phyloP scores from a whole-genome alignment of 2,113 vertebrate genomes.

The Epinephelus moara region DNA sequence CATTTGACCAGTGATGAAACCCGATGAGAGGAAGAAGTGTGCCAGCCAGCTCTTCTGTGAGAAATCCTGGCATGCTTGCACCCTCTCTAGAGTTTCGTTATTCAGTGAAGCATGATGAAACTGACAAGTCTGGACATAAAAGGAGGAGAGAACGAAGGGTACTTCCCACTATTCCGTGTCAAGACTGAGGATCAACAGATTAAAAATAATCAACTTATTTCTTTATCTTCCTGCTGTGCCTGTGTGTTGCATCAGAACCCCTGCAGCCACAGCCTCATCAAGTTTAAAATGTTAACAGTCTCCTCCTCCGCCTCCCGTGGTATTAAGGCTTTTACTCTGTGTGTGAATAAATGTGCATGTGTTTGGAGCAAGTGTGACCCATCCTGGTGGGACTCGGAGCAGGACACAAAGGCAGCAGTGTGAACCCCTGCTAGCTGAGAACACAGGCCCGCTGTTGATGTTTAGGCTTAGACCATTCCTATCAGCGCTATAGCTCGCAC shows the following conservation, averaged over 20 bases:
- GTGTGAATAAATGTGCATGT: constrained; percentile 62
- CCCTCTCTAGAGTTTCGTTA: constrained; percentile 21
- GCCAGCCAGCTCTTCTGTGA: constrained; percentile 29
- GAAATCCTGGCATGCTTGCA: constrained; percentile 35
- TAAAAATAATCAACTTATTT: constrained; percentile 22
- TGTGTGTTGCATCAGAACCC: constrained; percentile 3
- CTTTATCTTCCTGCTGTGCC: constrained; percentile 10
- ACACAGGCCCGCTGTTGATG: constrained; percentile 76
- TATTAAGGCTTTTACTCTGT: constrained; percentile 18
- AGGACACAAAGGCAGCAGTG: constrained; percentile 78
- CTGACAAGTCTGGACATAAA: constrained; percentile 49
- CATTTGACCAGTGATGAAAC: constrained; percentile 50
- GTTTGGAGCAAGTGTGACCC: constrained; percentile 64
- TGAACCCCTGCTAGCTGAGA: constrained; percentile 57
- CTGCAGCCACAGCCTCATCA: background rate
- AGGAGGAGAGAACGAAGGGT: constrained; percentile 1
- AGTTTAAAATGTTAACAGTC: constrained; percentile 10
- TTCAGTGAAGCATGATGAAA: constrained; percentile 50
- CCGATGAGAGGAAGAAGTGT: constrained; percentile 16
- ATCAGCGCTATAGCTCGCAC: constrained; percentile 42
- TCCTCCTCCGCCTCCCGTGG: background rate
- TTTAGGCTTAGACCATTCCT: constrained; percentile 45
- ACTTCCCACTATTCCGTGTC: constrained; percentile 26
- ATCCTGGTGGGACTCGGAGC: constrained; percentile 55
- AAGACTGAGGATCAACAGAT: constrained; percentile 6